Conservation (phyloP, 64 coral and sea anemone species). For the Acropora yongei region DNA sequence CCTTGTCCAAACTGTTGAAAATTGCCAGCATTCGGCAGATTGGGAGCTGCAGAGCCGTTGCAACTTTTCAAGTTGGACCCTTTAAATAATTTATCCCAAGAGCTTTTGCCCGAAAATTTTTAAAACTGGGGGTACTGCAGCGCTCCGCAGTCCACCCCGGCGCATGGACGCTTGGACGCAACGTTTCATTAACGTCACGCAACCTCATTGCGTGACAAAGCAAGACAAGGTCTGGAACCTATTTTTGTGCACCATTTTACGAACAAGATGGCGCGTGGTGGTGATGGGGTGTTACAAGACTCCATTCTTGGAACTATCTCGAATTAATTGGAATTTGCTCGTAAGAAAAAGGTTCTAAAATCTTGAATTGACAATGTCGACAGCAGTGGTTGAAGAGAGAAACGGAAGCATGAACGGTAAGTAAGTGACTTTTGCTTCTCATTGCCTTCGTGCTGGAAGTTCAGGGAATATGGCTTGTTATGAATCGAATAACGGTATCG, state of each 20-base stretch:
- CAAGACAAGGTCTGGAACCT: background rate
- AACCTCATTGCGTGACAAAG: background rate
- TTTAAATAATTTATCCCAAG: too few species aligned
- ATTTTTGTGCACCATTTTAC: background rate
- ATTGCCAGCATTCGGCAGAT: too few species aligned
- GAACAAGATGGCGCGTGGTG: slow-evolving; percentile 27
- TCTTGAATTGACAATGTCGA: background rate
- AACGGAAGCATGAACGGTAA: slow-evolving; percentile 29
- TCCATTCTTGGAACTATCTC: background rate
- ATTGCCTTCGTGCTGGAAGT: background rate
- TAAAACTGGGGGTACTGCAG: too few species aligned
- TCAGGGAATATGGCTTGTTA: background rate
- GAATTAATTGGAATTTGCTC: background rate
- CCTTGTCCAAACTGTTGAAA: too few species aligned
- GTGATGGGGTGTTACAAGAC: background rate
- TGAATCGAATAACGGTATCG: background rate
- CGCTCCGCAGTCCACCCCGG: too few species aligned
- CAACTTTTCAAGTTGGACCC: too few species aligned
- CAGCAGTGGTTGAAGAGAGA: background rate
- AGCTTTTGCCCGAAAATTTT: too few species aligned
- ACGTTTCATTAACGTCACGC: background rate
- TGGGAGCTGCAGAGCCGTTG: too few species aligned
- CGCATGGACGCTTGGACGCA: too few species aligned
- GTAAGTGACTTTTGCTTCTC: background rate
- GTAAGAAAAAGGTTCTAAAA: background rate